Base-by-base conservation (phyloP, 1,140 invertebrate species). In the Atta cephalotes region DNA sequence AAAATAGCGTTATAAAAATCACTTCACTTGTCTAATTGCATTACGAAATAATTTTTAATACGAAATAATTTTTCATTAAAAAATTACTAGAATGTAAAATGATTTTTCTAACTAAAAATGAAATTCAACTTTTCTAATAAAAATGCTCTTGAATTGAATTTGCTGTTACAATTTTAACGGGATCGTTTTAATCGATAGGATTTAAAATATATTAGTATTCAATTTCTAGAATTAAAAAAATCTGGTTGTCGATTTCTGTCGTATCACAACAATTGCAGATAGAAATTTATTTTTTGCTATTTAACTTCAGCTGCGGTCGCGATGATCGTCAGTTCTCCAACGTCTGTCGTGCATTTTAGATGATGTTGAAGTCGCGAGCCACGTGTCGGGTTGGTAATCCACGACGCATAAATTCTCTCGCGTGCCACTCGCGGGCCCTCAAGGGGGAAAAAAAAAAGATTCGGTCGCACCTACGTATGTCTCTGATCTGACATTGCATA, bases 401-500 rank as follows among this genome's bases (percentile, higher is more conserved):
- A 84, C 78, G n/a, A n/a, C 10, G 87, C 63, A 82, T 89, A 89
- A 89, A 91, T 91, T 85, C 56, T n/a, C 53, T 65, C 28, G 60
- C 77, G 81, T 78, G 72, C 71, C 56, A 16, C 49, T 65, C 28
- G 66, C 80, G 81, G 68, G 72, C 71, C 63, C 63, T 56, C 35
- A 35, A 65, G 80, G 60, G n/a, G 16, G 1, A 9, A n/a, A 56
- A 12, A 53, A 80, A 53, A 80, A 84, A 65, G 4, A 6, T 60
- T 65, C 12, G 68, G 85, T 89, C 88, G 79, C 74, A 86, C 88
- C 87, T 88, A 89, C 56, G 66, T 79, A 77, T 58, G 88, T 90
- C 88, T 90, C 90, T 90, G 87, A 90, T 92, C 88, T 79, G 87
- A 87, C 88, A 78, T 88, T 74, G 89, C 89, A 87, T 85, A 77